Evolutionary conservation across 92 coral and sea anemone genomes (phyloP).

Genomic region (Zoanthus gigantus): DNA sequence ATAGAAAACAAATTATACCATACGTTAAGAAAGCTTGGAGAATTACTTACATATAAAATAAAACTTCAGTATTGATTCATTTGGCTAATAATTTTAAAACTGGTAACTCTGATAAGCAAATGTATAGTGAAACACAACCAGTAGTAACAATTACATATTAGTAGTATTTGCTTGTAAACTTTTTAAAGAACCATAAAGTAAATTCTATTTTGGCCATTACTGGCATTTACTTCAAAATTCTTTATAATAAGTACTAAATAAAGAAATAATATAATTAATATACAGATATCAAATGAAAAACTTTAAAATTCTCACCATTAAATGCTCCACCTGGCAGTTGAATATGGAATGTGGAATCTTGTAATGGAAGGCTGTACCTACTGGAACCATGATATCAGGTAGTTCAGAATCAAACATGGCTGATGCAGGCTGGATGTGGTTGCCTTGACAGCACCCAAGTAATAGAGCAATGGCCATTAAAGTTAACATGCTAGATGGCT

Average conservation of each 20-base stretch:
- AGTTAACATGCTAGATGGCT: neutral
- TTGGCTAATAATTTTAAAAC: neutral
- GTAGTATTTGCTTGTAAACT: too few species aligned
- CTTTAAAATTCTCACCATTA: constrained; percentile 74
- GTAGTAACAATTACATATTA: too few species aligned
- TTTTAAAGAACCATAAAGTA: too few species aligned
- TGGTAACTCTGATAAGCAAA: too few species aligned
- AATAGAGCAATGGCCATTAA: neutral
- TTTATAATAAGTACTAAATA: too few species aligned
- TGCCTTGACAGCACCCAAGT: constrained; percentile 24
- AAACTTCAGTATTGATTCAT: neutral
- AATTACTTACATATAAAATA: neutral
- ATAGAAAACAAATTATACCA: neutral
- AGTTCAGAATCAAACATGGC: constrained; percentile 49
- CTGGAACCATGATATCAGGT: constrained; percentile 58
- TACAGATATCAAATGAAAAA: too few species aligned
- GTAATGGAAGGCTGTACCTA: constrained; percentile 78
- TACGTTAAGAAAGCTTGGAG: neutral
- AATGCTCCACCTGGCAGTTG: constrained; percentile 76
- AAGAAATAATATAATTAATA: too few species aligned
- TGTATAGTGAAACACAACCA: too few species aligned
- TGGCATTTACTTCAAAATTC: too few species aligned
- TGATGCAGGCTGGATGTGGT: constrained; percentile 50
- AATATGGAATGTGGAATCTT: constrained; percentile 73
- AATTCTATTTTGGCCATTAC: too few species aligned